Evolutionary conservation across 2,797 vertebrate genomes (phyloP).

Genomic region (Natrix natrix): DNA sequence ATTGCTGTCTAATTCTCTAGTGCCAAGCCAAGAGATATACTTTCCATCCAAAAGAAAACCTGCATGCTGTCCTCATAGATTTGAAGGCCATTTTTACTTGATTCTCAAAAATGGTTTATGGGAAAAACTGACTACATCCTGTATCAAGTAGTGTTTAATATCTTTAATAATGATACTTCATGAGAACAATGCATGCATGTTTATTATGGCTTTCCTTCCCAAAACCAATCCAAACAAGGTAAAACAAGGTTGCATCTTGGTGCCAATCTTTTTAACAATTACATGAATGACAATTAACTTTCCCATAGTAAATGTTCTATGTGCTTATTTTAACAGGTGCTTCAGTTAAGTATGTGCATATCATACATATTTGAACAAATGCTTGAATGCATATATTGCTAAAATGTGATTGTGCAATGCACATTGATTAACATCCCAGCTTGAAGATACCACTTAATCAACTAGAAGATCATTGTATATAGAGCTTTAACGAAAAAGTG

Average conservation of each 20-base stretch:
- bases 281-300: neutral
- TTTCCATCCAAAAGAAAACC: neutral
- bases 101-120: neutral
- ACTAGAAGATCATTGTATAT: neutral
- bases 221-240: neutral
- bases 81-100: neutral
- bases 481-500: neutral
- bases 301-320: neutral
- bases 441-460: neutral
- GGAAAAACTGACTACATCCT: neutral
- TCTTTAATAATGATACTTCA: neutral
- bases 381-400: neutral
- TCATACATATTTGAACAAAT: too few relatives aligned
- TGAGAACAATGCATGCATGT: neutral
- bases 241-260: neutral
- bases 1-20: neutral
- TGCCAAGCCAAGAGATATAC: neutral
- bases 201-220: neutral
- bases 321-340: neutral
- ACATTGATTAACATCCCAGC: neutral
- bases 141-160: neutral
- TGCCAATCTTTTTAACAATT: neutral
- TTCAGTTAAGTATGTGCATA: neutral
- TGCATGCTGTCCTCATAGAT: neutral
- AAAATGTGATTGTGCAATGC: neutral